Evolutionary conservation across 2,888 invertebrate species (phyloP), one percentile per base, ranked within the genome.

Genomic region (Dryobotodes eremita): DNA sequence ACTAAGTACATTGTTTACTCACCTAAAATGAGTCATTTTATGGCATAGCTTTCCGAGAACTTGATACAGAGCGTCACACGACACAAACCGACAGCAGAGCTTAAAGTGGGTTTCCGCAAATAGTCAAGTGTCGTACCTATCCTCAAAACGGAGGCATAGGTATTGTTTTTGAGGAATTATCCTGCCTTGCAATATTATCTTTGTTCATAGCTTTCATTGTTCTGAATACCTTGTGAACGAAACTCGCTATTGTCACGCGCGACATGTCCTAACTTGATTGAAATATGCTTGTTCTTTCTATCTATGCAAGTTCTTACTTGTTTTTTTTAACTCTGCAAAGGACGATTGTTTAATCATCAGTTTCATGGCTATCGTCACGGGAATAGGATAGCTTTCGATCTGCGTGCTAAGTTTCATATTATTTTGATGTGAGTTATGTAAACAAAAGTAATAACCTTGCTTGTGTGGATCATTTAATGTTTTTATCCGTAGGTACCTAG

Each of bases 181-280:
- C 59, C 20, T 59, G 26, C 17, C 71, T 48, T n/a, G 17, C 48
- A 69, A 31, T 71, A 42, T 17, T 36, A 59, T 2, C 20, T 55
- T 66, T 46, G 31, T 64, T 70, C 3, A 31, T 53, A 62, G 42
- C 50, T 74, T 23, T 65, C 59, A 75, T 66, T 80, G 59, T 71
- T 80, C 68, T 68, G 26, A 64, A 68, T 66, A 36, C 20, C 20
- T 53, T 15, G 4, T 71, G 31, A 69, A 72, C 72, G 59, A 50
- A 79, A 70, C 65, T n/a, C 55, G 17, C 23, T 53, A 62, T 75
- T 69, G 57, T 70, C 17, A 55, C 55, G 48, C 64, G 74, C 53
- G 71, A 84, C 86, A 78, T 42, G 86, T 84, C 26, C 6, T 1
- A 79, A 82, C 86, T 75, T 86, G 86, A 73, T 75, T 71, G 74